phyloP scores from a whole-genome alignment of 2,113 vertebrate genomes.

The Tilapia sparmanii region DNA sequence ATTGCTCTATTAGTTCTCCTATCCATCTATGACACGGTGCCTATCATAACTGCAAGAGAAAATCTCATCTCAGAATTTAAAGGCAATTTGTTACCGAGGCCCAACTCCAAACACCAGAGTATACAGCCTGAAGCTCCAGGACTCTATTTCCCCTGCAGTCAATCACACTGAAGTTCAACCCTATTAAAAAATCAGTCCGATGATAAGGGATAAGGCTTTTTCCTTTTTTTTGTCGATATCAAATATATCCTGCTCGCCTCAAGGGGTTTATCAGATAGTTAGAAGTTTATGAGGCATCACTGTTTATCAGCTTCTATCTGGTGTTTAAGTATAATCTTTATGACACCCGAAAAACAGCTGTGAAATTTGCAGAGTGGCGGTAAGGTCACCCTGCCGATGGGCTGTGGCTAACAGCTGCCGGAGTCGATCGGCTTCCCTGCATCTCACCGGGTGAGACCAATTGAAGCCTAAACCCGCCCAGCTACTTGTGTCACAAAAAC shows the following conservation, averaged over 20 bases:
- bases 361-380: slow-evolving; percentile 18
- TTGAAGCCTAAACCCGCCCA: not conserved
- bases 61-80: slow-evolving; percentile 20
- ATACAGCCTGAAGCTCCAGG: not conserved
- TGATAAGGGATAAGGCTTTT: not conserved
- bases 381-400: slow-evolving; percentile 49
- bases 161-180: slow-evolving; percentile 26
- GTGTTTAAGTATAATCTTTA: slow-evolving; percentile 52
- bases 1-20: not conserved
- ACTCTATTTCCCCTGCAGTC: slow-evolving; percentile 25
- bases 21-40: not conserved
- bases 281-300: slow-evolving; percentile 35
- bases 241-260: slow-evolving; percentile 1
- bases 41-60: not conserved
- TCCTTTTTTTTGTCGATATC: not conserved
- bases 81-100: not conserved
- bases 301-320: slow-evolving; percentile 47
- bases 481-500: slow-evolving; percentile 4
- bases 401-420: slow-evolving; percentile 9
- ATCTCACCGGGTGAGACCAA: not conserved
- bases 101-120: not conserved
- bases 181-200: not conserved
- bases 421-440: not conserved
- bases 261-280: slow-evolving; percentile 30
- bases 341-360: slow-evolving; percentile 40